Base-by-base conservation (phyloP, 2,888 invertebrate species). In the Drosophila aldrichi region DNA sequence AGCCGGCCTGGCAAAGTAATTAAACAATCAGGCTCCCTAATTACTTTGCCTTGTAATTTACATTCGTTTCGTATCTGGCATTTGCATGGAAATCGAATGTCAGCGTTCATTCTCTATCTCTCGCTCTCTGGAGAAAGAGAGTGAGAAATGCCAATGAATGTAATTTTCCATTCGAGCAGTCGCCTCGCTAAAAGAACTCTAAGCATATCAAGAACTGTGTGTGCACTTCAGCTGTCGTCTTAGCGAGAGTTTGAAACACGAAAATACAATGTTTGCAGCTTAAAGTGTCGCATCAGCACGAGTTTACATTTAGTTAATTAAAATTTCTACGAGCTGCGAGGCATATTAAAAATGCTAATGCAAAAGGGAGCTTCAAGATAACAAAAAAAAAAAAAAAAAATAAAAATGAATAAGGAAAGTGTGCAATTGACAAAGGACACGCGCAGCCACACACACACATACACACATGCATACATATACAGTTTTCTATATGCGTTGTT, bases 241-340 rank as follows among this genome's bases (percentile, higher is more conserved):
- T 44, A 51, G 61, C 54, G 20, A 34, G 46, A 41, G 55, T 29
- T 40, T 12, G 18, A 25, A 43, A 49, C 18, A 32, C 32, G n/a
- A 51, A 60, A 58, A 75, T 51, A 51, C 61, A 54, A 52, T 36
- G 20, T 64, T 60, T 60, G 71, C 74, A 61, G 46, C 68, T 70
- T 81, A 77, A 49, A 70, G 62, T 73, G 64, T 52, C 68, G 68
- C 60, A 74, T 72, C 55, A 64, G 86, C 64, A 62, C 57, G 66
- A 72, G 83, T 74, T 86, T 88, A 77, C 85, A 78, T 86, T 78
- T 61, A 70, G 72, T 74, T 88, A 88, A 88, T 85, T 81, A 60
- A 86, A 83, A 78, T 74, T 81, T 65, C 25, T 52, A 25, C 48
- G n/a, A 71, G 55, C 54, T 52, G 55, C 52, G 70, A 56, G 60